These are phyloP conservation scores for Gymnothorax reevesii DNA, from an alignment of 2,797 vertebrate species.

Conservation along the genomic window DNA sequence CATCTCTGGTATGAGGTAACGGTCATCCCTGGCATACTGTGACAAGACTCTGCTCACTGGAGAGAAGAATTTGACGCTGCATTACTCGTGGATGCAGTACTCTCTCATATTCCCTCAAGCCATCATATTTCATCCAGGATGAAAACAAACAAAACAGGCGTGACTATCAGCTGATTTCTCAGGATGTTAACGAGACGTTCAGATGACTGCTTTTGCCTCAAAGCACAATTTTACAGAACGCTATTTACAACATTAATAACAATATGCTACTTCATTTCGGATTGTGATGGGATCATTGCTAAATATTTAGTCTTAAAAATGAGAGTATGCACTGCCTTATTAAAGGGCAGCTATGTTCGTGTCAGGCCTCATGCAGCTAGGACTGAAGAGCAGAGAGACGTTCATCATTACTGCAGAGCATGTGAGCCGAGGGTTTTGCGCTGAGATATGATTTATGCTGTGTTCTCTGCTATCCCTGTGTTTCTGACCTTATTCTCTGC, in stretches of 20 bases:
- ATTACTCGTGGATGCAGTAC: not conserved
- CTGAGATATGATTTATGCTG: not conserved
- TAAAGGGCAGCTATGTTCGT: not conserved
- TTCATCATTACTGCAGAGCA: not conserved
- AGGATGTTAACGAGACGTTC: not conserved
- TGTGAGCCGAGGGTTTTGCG: not conserved
- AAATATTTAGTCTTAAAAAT: not conserved
- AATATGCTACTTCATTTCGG: not conserved
- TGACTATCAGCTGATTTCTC: conserved; percentile 8
- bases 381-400: not conserved
- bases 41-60: not conserved
- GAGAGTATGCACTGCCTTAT: not conserved
- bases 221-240: not conserved
- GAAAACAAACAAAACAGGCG: not conserved
- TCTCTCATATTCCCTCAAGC: not conserved
- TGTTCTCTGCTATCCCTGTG: not conserved
- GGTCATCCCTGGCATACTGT: not conserved
- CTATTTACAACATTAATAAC: not conserved
- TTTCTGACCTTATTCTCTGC: not conserved
- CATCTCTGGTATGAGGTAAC: no score
- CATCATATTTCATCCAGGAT: not conserved
- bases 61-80: not conserved
- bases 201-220: not conserved
- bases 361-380: not conserved
- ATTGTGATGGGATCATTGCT: not conserved